Evolutionary conservation across 2,888 invertebrate species (phyloP).

Genomic region (Cephus sareptanus): DNA sequence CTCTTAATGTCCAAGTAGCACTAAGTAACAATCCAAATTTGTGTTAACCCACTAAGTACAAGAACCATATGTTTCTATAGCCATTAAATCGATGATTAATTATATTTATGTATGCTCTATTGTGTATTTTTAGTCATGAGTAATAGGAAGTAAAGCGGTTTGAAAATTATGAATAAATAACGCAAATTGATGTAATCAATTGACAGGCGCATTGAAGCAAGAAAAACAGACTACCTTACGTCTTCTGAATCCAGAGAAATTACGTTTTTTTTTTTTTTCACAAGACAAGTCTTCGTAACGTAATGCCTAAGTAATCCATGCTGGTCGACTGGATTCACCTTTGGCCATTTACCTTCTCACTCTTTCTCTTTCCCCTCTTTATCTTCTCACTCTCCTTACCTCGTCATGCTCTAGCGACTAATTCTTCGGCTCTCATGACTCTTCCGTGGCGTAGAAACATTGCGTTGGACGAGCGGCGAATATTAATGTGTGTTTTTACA

Average conservation of each 20-base stretch:
- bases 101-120: no score
- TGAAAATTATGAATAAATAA: neutral
- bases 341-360: neutral
- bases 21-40: no score
- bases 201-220: neutral
- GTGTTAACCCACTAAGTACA: no score
- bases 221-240: neutral
- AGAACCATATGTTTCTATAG: no score
- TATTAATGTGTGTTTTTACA: constrained; percentile 61
- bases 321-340: neutral
- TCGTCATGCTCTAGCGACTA: neutral
- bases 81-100: no score
- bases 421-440: neutral
- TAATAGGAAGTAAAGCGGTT: no score
- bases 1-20: neutral
- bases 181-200: neutral
- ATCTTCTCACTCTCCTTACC: neutral
- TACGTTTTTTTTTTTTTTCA: neutral
- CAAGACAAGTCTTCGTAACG: neutral
- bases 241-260: neutral
- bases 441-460: constrained; percentile 28
- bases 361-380: neutral
- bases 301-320: neutral
- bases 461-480: constrained; percentile 39
- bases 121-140: no score